phyloP scores from a whole-genome alignment of 2,113 vertebrate genomes.

The Pluvialis apricaria region DNA sequence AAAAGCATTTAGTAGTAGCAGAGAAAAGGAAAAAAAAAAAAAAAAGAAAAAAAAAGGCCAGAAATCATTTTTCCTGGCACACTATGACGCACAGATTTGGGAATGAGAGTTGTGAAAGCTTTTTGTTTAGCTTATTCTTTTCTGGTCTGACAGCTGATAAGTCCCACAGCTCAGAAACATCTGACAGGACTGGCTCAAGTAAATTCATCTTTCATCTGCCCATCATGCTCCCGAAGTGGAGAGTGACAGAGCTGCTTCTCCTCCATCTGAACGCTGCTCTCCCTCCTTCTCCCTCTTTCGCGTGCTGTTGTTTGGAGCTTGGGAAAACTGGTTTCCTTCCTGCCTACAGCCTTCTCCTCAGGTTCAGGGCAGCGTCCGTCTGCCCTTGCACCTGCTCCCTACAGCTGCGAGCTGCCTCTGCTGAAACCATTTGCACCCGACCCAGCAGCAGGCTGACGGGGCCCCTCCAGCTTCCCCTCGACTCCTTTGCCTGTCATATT shows the following conservation, averaged over 20 bases:
- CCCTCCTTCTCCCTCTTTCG: not conserved
- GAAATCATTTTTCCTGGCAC: slow-evolving; percentile 54
- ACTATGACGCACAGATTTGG: slow-evolving; percentile 29
- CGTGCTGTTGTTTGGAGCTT: slow-evolving; percentile 69
- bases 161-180: slow-evolving; percentile 54
- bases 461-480: slow-evolving; percentile 62
- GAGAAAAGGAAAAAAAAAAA: not conserved
- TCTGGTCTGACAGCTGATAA: slow-evolving; percentile 71
- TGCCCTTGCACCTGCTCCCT: slow-evolving; percentile 75
- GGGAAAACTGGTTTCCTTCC: slow-evolving; percentile 80
- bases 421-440: slow-evolving; percentile 72
- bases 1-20: slow-evolving; percentile 22
- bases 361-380: slow-evolving; percentile 64
- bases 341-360: slow-evolving; percentile 70
- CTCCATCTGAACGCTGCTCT: not conserved
- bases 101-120: slow-evolving; percentile 54
- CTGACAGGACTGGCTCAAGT: slow-evolving; percentile 57
- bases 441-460: slow-evolving; percentile 68
- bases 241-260: slow-evolving; percentile 49
- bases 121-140: slow-evolving; percentile 71
- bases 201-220: slow-evolving; percentile 67
- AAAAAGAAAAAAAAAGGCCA: not conserved
- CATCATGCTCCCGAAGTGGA: slow-evolving; percentile 65
- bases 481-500: slow-evolving; percentile 46
- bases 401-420: slow-evolving; percentile 74